Base-by-base conservation (phyloP, 2,888 invertebrate species). In the Alviniconcha strummeri region DNA sequence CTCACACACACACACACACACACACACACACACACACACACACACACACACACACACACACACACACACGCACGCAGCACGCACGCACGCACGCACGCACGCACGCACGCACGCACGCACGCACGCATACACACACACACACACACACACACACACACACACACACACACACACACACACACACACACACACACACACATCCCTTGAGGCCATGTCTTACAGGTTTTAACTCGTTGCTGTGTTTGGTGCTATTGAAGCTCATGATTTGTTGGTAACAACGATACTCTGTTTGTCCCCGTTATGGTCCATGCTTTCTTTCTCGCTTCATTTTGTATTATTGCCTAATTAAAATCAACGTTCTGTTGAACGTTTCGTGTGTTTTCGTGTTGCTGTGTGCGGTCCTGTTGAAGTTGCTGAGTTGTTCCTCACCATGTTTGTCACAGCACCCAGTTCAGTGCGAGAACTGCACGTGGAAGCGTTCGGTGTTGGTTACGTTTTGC, bases 401-500 rank as follows among this genome's bases (percentile, higher is more conserved):
- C 36, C 36, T 36, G 36, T 36, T 36, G 36, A 36, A 36, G 36
- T 36, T 36, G 36, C 36, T 36, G 36, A 36, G 36, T 36, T 36
- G 36, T 36, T 36, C 36, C 36, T 36, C 36, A 36, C 36, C 9
- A 9, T 54, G 52, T 75, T 86, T 52, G 17, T 89, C 86, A 2
- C 88, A 92, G 92, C 88, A 4, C 92, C 92, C 64, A 90, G 89
- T 54, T 87, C 90, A 5, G 90, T 92, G 0, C 79, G 89, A 78
- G 87, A 90, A 17, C 86, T 92, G 54, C 88, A 88, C 74, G 86
- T 89, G 36, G 89, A 90, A 19, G 88, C 90, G 3, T 87, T 89
- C 69, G 92, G 92, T 2, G 86, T 91, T 19, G 91, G 91, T n/a
- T 89, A 89, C 84, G 96, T 98, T 93, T 95, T 96, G 87, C 87